These are phyloP conservation scores for Ceratina australensis DNA, from an alignment of 1,140 invertebrate genomes.

Conservation along the genomic window DNA sequence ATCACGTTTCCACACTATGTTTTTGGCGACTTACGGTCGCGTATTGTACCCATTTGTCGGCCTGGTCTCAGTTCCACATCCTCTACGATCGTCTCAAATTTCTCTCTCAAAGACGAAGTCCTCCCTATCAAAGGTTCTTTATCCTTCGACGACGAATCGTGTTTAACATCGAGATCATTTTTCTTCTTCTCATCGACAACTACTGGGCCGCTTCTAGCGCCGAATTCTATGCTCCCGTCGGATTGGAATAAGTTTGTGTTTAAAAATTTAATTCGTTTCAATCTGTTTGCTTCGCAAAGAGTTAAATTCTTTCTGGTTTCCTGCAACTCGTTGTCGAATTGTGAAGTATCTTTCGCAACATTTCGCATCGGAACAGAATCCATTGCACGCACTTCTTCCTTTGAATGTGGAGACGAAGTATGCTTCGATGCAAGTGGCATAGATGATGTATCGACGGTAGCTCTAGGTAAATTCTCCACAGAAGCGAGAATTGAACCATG, in stretches of 20 bases:
- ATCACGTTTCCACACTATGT: constrained; percentile 55
- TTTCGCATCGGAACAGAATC: not conserved
- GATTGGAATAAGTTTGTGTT: constrained; percentile 34
- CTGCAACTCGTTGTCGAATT: not conserved
- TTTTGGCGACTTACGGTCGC: constrained; percentile 66
- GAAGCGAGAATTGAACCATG: constrained; percentile 28
- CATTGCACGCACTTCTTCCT: not conserved
- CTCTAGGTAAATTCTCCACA: constrained; percentile 27
- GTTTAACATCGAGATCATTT: not conserved
- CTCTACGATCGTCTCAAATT: constrained; percentile 68
- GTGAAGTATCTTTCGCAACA: not conserved
- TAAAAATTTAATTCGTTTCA: constrained; percentile 51
- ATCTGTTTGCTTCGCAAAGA: constrained; percentile 38
- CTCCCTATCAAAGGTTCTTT: constrained; percentile 45
- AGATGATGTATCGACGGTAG: not conserved
- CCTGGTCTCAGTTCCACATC: constrained; percentile 62
- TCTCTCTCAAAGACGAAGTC: constrained; percentile 67
- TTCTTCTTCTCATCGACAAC: not conserved
- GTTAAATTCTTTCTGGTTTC: not conserved
- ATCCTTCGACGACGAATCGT: constrained; percentile 30
- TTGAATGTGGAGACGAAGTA: not conserved
- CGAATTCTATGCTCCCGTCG: not conserved
- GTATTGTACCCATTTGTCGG: constrained; percentile 46
- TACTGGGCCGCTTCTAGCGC: not conserved
- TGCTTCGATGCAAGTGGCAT: not conserved